Base-by-base conservation (phyloP, 2,797 vertebrate genomes). In the Gymnoscopelus microlampas region DNA sequence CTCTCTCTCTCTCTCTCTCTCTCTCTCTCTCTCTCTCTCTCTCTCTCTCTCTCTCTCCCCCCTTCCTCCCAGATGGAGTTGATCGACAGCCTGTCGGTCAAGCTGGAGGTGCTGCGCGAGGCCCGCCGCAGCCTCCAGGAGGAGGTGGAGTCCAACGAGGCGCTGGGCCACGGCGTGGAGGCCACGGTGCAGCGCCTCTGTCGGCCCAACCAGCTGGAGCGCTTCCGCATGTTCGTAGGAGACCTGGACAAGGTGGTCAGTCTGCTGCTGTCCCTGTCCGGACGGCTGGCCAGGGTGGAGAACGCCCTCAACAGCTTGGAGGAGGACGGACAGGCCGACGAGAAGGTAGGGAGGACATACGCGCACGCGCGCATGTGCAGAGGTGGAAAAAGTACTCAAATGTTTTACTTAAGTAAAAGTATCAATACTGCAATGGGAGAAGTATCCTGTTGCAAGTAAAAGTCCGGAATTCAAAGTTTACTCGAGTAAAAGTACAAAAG, bases 181-280 rank as follows among this genome's bases (percentile, higher is more conserved):
- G 91, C 91, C 73, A 88, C 93, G 0, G 96, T 95, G 62, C 95
- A 95, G 86, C 90, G 91, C 0, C 93, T 96, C 78, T 98, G 97
- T 88, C 96, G 91, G 74, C 92, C 96, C 82, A 96, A 96, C 44
- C 96, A 98, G 85, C 95, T 97, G 0, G 97, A 98, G 88, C 97
- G 97, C 88, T 99, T 97, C 87, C 91, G 95, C 47, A 98, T 98
- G 97, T 98, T 99, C 55, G 93, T 97, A 0, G 97, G 97, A 0
- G 97, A 99, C 87, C 91, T 98, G 87, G 97, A 99, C 91, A 99
- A 98, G 89, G 96, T 98, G 84, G 96, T 99, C 73, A 98, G 96
- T 77, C 95, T 99, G 23, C 91, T 98, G 75, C 90, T 98, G 82
- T 99, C 96, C 0, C 94, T 99, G 8, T 97, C 96, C 0, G 96